Percentiles rank a stretch among this genome's conserved stretches.
Conservation (phyloP, 2,797 vertebrate genomes). For the Iguana delicatissima region DNA sequence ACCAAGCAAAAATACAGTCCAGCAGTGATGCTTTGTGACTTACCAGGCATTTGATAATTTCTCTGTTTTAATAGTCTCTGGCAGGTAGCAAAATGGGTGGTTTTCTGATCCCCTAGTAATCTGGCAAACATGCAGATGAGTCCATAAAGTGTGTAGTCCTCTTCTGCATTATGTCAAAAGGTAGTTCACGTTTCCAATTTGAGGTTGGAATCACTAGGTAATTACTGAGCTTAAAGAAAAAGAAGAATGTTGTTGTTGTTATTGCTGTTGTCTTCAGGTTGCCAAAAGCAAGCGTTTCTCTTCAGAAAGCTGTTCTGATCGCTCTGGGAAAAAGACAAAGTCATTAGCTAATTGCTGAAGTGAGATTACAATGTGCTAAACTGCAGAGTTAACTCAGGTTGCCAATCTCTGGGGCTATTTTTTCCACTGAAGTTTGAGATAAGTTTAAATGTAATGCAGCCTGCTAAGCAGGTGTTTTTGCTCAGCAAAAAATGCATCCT, state of each 20-base stretch:
- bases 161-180: conserved; percentile 39
- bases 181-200: conserved; percentile 35
- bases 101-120: too few relatives aligned
- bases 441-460: conserved; percentile 64
- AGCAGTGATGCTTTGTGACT: too few relatives aligned
- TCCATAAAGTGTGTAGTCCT: too few relatives aligned
- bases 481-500: conserved; percentile 65
- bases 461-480: conserved; percentile 59
- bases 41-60: too few relatives aligned
- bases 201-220: conserved; percentile 56
- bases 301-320: conserved; percentile 48
- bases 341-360: conserved; percentile 60
- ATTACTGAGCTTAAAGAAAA: conserved; percentile 57
- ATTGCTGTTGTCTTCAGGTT: neutral
- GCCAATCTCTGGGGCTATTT: conserved; percentile 49
- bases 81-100: too few relatives aligned
- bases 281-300: conserved; percentile 49
- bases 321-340: conserved; percentile 51
- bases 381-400: conserved; percentile 70
- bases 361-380: conserved; percentile 66
- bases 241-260: neutral
- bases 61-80: too few relatives aligned
- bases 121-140: too few relatives aligned
- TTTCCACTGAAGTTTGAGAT: conserved; percentile 60
- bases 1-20: too few relatives aligned